These are phyloP conservation scores for Phaethon lepturus DNA, from an alignment of 2,113 vertebrate genomes.

Conservation along the genomic window DNA sequence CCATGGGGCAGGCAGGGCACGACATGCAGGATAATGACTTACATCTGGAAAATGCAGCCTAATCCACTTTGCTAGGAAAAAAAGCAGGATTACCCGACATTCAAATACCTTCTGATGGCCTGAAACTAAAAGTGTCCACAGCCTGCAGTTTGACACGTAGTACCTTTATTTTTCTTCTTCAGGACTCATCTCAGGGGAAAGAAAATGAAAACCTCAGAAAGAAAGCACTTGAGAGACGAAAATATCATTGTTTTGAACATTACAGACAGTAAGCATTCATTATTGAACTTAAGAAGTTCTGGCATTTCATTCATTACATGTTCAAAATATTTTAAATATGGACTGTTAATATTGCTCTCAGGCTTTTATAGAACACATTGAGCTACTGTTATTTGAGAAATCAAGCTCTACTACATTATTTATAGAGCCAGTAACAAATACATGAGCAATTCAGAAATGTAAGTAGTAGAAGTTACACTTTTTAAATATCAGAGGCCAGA, in stretches of 20 bases:
- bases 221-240: not conserved
- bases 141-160: not conserved
- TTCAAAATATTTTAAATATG: not conserved
- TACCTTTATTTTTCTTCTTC: not conserved
- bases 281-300: not conserved
- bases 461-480: not conserved
- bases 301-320: not conserved
- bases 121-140: not conserved
- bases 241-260: not conserved
- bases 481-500: not conserved
- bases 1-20: not conserved
- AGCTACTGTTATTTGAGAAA: not conserved
- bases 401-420: not conserved
- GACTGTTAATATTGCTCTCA: not conserved
- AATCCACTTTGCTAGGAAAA: not conserved
- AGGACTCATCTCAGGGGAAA: not conserved
- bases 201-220: not conserved
- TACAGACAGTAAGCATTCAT: not conserved
- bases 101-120: not conserved
- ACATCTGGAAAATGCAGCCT: not conserved
- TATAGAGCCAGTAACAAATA: not conserved
- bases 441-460: not conserved
- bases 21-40: accelerated
- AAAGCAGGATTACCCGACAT: not conserved
- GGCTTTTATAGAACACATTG: not conserved